Evolutionary conservation across 2,113 vertebrate species (phyloP).

Genomic region (Mungos mungo): DNA sequence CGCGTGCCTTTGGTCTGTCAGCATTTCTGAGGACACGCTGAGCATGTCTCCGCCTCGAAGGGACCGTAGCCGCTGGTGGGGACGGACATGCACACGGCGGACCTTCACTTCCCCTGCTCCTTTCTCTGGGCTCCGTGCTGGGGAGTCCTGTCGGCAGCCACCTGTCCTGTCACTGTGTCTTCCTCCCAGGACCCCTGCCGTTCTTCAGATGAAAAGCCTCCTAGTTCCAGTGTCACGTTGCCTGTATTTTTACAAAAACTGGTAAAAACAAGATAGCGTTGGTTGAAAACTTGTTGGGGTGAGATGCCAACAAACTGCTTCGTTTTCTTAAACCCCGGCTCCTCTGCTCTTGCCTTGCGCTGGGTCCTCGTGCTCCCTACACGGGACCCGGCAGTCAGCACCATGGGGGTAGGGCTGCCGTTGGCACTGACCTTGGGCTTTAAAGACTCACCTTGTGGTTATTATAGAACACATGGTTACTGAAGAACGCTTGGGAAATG

Average conservation of each 20-base stretch:
- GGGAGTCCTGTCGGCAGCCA: too few relatives aligned
- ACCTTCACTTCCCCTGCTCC: background rate
- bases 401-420: background rate
- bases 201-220: background rate
- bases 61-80: too few relatives aligned
- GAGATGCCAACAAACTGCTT: background rate
- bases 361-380: background rate
- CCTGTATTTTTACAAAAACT: background rate
- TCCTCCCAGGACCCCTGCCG: rapidly evolving
- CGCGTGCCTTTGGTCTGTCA: too few relatives aligned
- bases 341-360: background rate
- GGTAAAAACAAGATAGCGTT: background rate
- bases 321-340: too few relatives aligned
- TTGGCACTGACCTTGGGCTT: background rate
- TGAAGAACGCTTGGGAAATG: background rate
- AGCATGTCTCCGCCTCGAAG: background rate
- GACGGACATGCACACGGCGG: background rate
- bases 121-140: too few relatives aligned
- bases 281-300: background rate
- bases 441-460: background rate
- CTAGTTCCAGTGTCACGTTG: background rate
- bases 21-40: background rate
- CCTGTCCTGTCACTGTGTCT: background rate
- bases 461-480: background rate
- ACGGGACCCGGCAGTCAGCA: background rate